A percentile compares a stretch with the other conserved stretches of the same genome.
These are phyloP conservation scores for Actinemys pallida DNA, from an alignment of 2,113 vertebrate genomes.

Conservation along the genomic window DNA sequence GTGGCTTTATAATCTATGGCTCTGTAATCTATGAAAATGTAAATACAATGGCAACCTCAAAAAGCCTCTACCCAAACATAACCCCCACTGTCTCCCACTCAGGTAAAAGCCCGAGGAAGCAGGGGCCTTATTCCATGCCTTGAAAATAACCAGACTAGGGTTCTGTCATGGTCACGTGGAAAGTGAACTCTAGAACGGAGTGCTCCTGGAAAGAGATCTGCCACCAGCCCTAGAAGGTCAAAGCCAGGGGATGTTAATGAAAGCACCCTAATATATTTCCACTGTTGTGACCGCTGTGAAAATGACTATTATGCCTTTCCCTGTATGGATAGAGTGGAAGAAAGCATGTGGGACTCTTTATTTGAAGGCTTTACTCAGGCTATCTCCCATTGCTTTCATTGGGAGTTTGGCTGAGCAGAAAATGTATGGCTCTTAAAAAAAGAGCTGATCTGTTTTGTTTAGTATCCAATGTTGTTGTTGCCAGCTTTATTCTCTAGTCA, in stretches of 20 bases:
- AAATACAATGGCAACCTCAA: background rate
- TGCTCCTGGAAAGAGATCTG: background rate
- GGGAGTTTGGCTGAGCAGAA: background rate
- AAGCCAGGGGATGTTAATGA: background rate
- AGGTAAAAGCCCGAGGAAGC: background rate
- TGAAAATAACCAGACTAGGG: background rate
- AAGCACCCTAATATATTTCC: background rate
- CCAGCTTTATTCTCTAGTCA: background rate
- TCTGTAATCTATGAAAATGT: background rate
- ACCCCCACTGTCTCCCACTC: background rate
- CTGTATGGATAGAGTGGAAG: background rate
- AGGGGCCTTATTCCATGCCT: background rate
- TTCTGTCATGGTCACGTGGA: background rate
- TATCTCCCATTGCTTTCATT: background rate
- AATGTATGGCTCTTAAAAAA: background rate
- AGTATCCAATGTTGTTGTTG: background rate
- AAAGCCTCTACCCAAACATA: background rate
- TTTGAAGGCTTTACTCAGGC: background rate
- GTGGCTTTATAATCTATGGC: background rate
- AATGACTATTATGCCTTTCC: background rate
- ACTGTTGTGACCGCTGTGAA: background rate
- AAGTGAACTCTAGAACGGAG: background rate
- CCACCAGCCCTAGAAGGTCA: background rate
- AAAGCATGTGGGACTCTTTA: background rate
- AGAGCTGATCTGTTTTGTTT: background rate